Evolutionary conservation across 2,888 invertebrate genomes (phyloP).

Genomic region (Acronicta leporina): DNA sequence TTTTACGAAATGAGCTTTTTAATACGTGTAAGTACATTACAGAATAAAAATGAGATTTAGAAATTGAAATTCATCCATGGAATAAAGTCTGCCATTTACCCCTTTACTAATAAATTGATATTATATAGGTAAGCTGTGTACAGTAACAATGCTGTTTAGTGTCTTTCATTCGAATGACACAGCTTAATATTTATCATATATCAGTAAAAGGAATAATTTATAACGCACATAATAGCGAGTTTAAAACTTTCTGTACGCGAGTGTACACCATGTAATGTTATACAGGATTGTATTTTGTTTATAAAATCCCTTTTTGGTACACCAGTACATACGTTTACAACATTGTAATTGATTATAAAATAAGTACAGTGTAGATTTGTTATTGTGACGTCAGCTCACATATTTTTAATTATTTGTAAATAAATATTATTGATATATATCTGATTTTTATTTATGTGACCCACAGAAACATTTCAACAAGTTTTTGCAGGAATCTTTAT

Average conservation of each 20-base stretch:
- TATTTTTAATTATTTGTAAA: conserved; percentile 82
- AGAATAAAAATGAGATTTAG: no score
- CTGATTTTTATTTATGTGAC: conserved; percentile 20
- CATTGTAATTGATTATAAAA: conserved; percentile 38
- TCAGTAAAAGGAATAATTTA: not conserved
- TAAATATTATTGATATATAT: conserved; percentile 73
- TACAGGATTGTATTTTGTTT: conserved; percentile 42
- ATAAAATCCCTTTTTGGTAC: conserved; percentile 44
- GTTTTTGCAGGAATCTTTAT: no score
- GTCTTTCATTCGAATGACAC: no score
- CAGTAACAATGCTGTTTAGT: no score
- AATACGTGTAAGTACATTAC: no score
- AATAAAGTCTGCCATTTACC: conserved; percentile 13
- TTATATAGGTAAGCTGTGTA: no score
- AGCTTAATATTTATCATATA: no score
- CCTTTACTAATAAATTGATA: no score
- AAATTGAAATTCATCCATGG: conserved; percentile 9
- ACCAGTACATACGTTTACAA: conserved; percentile 59
- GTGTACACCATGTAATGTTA: conserved; percentile 29
- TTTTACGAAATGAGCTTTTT: conserved; percentile 7
- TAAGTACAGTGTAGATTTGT: conserved; percentile 72
- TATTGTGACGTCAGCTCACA: conserved; percentile 72
- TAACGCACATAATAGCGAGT: conserved; percentile 34
- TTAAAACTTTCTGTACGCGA: conserved; percentile 32
- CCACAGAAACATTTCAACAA: not conserved